These are phyloP conservation scores for Anarhynchus alexandrinus DNA, from an alignment of 2,113 vertebrate genomes.

Conservation along the genomic window DNA sequence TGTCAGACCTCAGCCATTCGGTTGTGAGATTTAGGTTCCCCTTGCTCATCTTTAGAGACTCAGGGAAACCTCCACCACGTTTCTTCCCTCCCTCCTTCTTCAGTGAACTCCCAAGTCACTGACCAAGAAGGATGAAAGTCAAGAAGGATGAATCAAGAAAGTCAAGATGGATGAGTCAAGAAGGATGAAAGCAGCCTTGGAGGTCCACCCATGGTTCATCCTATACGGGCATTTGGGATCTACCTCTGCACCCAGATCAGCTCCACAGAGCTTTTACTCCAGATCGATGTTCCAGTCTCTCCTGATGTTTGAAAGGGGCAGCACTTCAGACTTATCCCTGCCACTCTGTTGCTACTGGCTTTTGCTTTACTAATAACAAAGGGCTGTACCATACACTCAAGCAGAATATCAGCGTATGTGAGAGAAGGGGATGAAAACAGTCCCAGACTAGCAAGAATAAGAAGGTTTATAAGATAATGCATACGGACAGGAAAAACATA, in stretches of 20 bases:
- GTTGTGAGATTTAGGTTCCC: neutral
- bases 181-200: neutral
- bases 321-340: neutral
- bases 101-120: neutral
- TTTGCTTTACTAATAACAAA: neutral
- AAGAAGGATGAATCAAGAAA: neutral
- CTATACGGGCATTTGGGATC: neutral
- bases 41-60: neutral
- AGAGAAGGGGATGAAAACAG: neutral
- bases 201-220: neutral
- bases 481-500: neutral
- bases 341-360: neutral
- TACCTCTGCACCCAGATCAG: neutral
- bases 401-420: neutral
- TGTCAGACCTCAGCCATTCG: neutral
- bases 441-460: neutral
- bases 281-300: fast-evolving
- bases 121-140: neutral
- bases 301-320: neutral
- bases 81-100: neutral
- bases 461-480: neutral
- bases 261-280: neutral
- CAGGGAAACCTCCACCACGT: neutral
- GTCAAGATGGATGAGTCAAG: neutral
- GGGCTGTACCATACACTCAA: neutral